Base-by-base conservation (phyloP, 2,888 invertebrate species). In the Microchrysa polita region DNA sequence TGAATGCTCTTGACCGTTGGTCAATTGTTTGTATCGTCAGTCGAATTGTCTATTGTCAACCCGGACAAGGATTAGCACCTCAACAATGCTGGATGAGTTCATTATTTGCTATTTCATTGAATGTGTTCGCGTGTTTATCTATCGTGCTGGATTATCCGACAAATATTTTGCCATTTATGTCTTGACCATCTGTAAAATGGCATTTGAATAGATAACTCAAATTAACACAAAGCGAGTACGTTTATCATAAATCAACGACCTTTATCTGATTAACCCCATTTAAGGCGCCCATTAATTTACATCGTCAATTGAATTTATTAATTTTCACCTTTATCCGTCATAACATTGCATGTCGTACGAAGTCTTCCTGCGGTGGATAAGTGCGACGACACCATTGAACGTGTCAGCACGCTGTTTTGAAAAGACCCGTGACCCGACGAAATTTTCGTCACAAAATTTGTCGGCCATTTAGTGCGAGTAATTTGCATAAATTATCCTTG, bases 401-500 rank as follows among this genome's bases (percentile, higher is more conserved):
- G 27, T 34, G 27, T 34, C 27, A 34, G 7, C 27, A 34, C 27
- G 27, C 4, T 34, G 27, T 34, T 34, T 34, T 34, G 27, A 34
- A 34, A 5, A 34, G 7, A 34, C 16, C 48, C 14, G 48, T 44
- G 18, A 22, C 65, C 12, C 52, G 48, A 20, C 27, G 27, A 20
- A 34, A 5, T 55, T 42, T 42, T 57, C 22, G 16, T 23, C n/a
- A 73, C 67, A 72, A 63, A 34, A 69, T 75, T 74, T 73, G 52
- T 74, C 67, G 74, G 65, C 71, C 61, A 74, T 75, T 76, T 74
- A 76, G 73, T 73, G 27, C 27, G 48, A 74, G 34, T 53, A 67
- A 83, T 84, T 84, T 82, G 79, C 84, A 84, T 84, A 84, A 84
- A 84, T 84, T 84, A 84, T 84, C 83, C 83, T 82, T 80, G 22